Conservation (phyloP, 2,888 invertebrate species). For the Cryptops parisi region DNA sequence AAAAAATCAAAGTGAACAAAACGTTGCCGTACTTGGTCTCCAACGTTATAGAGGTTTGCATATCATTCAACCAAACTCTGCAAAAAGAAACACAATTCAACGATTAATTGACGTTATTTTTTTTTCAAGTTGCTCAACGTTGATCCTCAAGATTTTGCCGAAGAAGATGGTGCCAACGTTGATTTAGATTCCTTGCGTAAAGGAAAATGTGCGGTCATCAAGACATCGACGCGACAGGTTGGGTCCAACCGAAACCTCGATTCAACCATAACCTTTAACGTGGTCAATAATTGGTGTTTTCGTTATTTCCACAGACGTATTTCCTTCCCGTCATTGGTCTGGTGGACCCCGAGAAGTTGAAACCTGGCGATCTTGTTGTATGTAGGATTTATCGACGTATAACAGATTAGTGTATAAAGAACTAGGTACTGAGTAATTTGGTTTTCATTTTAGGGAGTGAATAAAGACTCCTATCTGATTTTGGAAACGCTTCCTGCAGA, state of each 20-base stretch:
- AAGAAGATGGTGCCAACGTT: constrained; percentile 97
- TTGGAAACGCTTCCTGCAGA: constrained; percentile 93
- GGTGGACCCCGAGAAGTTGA: constrained; percentile 93
- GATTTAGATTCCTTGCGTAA: constrained; percentile 96
- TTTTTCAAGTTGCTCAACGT: constrained; percentile 64
- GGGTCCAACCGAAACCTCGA: too few relatives aligned
- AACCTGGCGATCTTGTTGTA: constrained; percentile 81
- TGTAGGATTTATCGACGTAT: too few relatives aligned
- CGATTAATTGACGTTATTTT: background rate
- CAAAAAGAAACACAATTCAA: background rate
- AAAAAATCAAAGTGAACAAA: constrained; percentile 99
- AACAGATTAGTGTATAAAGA: too few relatives aligned
- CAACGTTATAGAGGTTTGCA: constrained; percentile 78
- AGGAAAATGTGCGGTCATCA: constrained; percentile 99
- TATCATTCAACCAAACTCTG: background rate
- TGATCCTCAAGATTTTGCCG: constrained; percentile 77
- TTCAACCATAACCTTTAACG: too few relatives aligned
- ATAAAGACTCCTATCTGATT: constrained; percentile 88
- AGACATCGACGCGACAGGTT: constrained; percentile 82
- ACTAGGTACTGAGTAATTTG: too few relatives aligned
- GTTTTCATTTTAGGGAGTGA: constrained; percentile 33
- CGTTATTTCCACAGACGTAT: constrained; percentile 59
- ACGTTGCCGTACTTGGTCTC: constrained; percentile 96
- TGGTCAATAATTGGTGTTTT: too few relatives aligned
- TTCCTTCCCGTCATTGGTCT: constrained; percentile 97